phyloP scores from a whole-genome alignment of 2,888 invertebrate species.

The Monoplex corrugatus region DNA sequence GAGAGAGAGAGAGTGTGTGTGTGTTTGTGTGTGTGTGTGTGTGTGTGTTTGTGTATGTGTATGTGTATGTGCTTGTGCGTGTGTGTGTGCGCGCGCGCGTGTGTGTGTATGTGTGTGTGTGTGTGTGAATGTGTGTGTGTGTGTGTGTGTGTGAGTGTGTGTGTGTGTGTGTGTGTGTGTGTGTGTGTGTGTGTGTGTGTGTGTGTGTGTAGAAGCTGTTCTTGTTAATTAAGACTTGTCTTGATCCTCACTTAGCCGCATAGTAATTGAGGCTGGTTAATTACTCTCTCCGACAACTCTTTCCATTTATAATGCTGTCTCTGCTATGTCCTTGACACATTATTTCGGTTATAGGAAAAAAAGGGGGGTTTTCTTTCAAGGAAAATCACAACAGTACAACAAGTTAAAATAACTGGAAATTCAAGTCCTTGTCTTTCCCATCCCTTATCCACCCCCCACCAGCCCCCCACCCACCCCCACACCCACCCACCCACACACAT shows the following conservation, averaged over 20 bases:
- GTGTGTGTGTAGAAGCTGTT: neutral
- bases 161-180: constrained; percentile 27
- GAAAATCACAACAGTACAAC: no score
- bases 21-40: neutral
- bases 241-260: no score
- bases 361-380: no score
- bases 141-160: constrained; percentile 29
- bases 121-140: constrained; percentile 27
- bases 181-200: neutral
- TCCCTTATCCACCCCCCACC: no score
- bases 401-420: no score
- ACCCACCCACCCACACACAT: no score
- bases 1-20: neutral
- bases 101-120: neutral
- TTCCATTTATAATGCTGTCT: neutral
- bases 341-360: neutral
- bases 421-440: no score
- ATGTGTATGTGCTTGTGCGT: neutral
- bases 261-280: no score
- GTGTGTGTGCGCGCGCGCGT: neutral
- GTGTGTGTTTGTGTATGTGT: neutral
- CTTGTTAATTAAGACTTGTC: no score
- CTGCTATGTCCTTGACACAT: neutral
- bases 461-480: no score
- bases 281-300: no score